Percentiles rank a stretch among this genome's conserved stretches.
Evolutionary conservation across 2,113 vertebrate species (phyloP).

Genomic region (Leptocoma aspasia): DNA sequence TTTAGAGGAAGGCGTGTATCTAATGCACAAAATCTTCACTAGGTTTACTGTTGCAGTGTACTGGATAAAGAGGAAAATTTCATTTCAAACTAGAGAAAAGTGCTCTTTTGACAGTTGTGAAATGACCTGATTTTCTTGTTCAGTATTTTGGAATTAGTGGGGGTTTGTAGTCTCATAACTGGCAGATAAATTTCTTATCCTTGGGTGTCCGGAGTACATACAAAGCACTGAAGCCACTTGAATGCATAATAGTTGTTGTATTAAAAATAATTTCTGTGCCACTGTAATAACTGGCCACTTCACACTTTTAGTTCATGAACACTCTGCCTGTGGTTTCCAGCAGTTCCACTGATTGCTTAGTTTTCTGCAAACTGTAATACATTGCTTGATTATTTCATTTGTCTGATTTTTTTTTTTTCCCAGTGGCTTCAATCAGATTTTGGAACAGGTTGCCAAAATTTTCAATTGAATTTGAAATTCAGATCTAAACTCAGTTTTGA

Average conservation of each 20-base stretch:
- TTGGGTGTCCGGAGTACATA: background rate
- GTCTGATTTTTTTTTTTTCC: background rate
- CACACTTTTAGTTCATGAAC: background rate
- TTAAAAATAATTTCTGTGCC: background rate
- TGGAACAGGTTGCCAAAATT: background rate
- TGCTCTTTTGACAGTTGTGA: background rate
- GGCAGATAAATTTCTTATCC: background rate
- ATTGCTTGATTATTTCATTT: background rate
- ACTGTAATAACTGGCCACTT: background rate
- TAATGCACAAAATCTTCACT: background rate
- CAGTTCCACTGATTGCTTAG: background rate
- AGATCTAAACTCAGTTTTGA: background rate
- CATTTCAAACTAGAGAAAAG: background rate
- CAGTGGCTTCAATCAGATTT: background rate
- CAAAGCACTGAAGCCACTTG: background rate
- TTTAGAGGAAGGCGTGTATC: background rate
- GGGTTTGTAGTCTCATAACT: background rate
- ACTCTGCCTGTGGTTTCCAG: background rate
- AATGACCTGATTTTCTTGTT: background rate
- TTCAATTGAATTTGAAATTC: background rate
- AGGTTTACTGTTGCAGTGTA: background rate
- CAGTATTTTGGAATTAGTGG: background rate
- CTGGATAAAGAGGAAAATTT: background rate
- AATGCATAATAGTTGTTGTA: background rate
- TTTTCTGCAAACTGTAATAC: background rate